Base-by-base conservation (phyloP, 2,113 vertebrate genomes). In the Thoracochromis brauschi region DNA sequence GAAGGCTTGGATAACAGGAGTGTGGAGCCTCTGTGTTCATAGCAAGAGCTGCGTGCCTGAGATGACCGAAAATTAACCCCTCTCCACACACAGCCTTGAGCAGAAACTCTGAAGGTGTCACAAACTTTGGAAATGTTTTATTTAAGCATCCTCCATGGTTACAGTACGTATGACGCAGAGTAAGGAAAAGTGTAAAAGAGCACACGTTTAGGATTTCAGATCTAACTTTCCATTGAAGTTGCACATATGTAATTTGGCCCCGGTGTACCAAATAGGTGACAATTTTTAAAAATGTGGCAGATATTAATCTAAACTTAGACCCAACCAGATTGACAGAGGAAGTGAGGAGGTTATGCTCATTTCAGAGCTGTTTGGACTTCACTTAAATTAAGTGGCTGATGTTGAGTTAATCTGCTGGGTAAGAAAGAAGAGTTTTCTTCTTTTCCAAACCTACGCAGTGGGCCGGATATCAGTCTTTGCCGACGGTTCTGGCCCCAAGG, bases 391-490 rank as follows among this genome's bases (percentile, higher is more conserved):
- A 63, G 57, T 31, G 29, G 5, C 29, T 11, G 29, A 11, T 19
- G 26, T 4, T 63, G 58, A 19, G 58, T 33, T 33, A 33, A 63
- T 33, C 29, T 63, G 58, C 29, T 63, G 31, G 16, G 16, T 19
- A 63, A 33, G 58, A 63, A 63, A 63, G 16, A 33, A 33, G 29
- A 19, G 58, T 16, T 29, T 58, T 60, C 60, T n/a, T 65, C 60
- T 65, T 65, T 65, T 65, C 17, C 17, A 65, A n/a, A 8, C 31
- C 6, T 65, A 65, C 38, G 31, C 60, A 38, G 0, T n/a, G 1
- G 31, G 31, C 31, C 6, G 0, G 10, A 65, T 38, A n/a, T 38
- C 0, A 38, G 10, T 38, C 17, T 0, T 0, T 12, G 31, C 31
- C 0, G 8, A 10, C 2, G 1, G 5, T 19, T 33, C 1, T 33